These are phyloP conservation scores for Lamellibrachia luymesi DNA, from an alignment of 1,140 invertebrate genomes.

Conservation along the genomic window DNA sequence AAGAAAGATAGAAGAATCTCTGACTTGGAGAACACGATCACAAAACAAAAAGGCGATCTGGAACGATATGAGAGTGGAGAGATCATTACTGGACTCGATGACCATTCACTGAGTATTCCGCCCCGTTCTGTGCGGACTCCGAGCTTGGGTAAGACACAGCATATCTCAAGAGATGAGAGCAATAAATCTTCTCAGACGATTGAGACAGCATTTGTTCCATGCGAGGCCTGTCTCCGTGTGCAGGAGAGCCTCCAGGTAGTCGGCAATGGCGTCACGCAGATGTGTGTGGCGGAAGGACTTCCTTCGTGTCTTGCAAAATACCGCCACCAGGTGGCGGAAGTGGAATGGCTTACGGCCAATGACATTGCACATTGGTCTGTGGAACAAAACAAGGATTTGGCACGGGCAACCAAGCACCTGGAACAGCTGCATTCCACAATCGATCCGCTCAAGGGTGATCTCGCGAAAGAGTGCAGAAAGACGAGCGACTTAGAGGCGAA, in stretches of 20 bases:
- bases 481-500: constrained; percentile 40
- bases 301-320: constrained; percentile 46
- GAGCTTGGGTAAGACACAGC: neutral
- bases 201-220: constrained; percentile 53
- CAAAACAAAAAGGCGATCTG: neutral
- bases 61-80: neutral
- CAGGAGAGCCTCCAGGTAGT: constrained; percentile 45
- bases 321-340: constrained; percentile 37
- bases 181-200: constrained; percentile 50
- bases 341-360: constrained; percentile 44
- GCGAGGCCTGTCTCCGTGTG: constrained; percentile 50
- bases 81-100: neutral
- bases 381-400: constrained; percentile 53
- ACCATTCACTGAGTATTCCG: neutral
- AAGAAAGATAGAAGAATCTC: constrained; percentile 37
- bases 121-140: neutral
- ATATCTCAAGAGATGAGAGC: constrained; percentile 37
- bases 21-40: constrained; percentile 39
- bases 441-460: constrained; percentile 42
- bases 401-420: constrained; percentile 44
- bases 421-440: constrained; percentile 40
- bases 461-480: constrained; percentile 37
- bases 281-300: constrained; percentile 47
- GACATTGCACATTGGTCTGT: constrained; percentile 48
- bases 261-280: constrained; percentile 41